A percentile compares a stretch with the other conserved stretches of the same genome.
Conservation (phyloP, 2,888 invertebrate species). For the Chrysolina oricalcia region DNA sequence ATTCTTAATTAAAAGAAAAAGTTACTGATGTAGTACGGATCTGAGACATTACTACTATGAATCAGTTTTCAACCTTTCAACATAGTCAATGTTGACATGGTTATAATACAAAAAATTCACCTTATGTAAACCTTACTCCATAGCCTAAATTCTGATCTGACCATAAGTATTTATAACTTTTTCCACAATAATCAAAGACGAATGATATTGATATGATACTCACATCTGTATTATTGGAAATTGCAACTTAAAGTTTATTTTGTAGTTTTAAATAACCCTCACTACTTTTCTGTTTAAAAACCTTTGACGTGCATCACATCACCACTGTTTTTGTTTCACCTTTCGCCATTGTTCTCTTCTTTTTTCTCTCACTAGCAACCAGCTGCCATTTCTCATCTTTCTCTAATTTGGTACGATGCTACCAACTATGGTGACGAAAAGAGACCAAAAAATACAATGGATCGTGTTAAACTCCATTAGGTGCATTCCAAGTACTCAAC, state of each 20-base stretch:
- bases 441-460: too few relatives aligned
- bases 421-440: not conserved
- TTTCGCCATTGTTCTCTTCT: not conserved
- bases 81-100: not conserved
- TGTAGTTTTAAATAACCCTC: not conserved
- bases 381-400: not conserved
- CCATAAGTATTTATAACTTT: conserved; percentile 20
- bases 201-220: not conserved
- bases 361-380: not conserved
- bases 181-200: not conserved
- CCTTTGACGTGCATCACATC: not conserved
- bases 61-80: not conserved
- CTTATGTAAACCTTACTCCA: conserved; percentile 5
- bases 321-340: not conserved
- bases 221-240: conserved; percentile 1
- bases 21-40: not conserved
- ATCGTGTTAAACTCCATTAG: too few relatives aligned
- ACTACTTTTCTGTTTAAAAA: not conserved
- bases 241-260: not conserved
- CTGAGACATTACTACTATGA: not conserved
- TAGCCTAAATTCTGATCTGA: conserved; percentile 5
- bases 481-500: too few relatives aligned
- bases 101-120: not conserved
- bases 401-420: not conserved
- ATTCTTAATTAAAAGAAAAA: not conserved